These are phyloP conservation scores for Oryzias curvinotus DNA, from an alignment of 2,113 vertebrate species.

Conservation along the genomic window DNA sequence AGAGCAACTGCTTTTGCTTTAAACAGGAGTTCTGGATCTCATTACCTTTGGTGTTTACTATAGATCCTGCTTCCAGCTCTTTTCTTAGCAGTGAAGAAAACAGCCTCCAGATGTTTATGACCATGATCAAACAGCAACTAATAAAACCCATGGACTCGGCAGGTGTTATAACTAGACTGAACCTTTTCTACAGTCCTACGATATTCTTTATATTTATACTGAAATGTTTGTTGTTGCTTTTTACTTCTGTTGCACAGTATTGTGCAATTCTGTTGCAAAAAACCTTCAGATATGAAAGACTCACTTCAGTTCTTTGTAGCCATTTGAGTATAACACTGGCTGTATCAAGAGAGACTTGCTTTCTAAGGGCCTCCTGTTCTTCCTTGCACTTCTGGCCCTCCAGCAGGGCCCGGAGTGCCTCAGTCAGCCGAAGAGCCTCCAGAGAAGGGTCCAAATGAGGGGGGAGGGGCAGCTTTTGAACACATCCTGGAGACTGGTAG, in stretches of 20 bases:
- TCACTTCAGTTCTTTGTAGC: conserved; percentile 82
- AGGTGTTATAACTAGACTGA: not conserved
- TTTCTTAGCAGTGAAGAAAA: conserved; percentile 46
- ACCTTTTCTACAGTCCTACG: too few species aligned
- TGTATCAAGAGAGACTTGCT: conserved; percentile 80
- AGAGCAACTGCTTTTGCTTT: conserved; percentile 22
- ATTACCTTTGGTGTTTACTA: conserved; percentile 56
- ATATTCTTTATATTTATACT: too few species aligned
- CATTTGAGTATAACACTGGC: conserved; percentile 79
- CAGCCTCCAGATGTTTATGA: conserved; percentile 55
- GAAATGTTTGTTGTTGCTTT: too few species aligned
- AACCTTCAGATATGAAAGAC: conserved; percentile 17
- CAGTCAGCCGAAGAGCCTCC: conserved; percentile 82
- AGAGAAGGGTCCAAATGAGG: conserved; percentile 46
- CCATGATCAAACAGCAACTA: conserved; percentile 51
- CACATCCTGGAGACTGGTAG: conserved; percentile 56
- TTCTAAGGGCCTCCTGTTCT: conserved; percentile 76
- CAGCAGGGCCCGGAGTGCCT: conserved; percentile 82
- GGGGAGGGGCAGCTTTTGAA: conserved; percentile 18
- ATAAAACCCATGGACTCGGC: conserved; percentile 30
- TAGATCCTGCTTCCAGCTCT: conserved; percentile 40
- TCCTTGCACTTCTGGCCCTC: conserved; percentile 78
- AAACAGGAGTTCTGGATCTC: conserved; percentile 71
- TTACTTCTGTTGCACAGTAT: not conserved
- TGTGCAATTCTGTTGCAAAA: not conserved